Evolutionary conservation across 53 echinoderm and acorn worm species (phyloP).

Genomic region (Holothuria scabra): DNA sequence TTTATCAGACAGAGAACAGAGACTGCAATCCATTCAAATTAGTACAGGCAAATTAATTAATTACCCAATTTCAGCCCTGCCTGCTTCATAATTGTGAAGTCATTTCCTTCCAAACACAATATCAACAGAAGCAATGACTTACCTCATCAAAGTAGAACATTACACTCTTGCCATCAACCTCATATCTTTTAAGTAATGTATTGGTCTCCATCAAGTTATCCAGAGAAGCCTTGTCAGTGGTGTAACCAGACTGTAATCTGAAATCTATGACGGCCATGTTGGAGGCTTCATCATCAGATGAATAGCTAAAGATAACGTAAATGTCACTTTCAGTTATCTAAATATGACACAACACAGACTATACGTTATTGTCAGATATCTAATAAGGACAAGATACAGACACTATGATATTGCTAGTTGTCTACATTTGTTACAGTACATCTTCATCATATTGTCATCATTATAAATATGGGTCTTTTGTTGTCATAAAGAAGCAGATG

Average conservation of each 20-base stretch:
- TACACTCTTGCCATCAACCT: constrained; percentile 63
- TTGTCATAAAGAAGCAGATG: no score
- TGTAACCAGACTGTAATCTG: constrained; percentile 69
- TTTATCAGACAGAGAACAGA: no score
- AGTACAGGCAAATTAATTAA: background rate
- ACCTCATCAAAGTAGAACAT: constrained; percentile 81
- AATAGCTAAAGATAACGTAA: constrained; percentile 51
- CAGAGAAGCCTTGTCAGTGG: constrained; percentile 60
- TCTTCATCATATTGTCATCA: no score
- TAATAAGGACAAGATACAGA: no score
- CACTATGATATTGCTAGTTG: no score
- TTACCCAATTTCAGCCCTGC: no score
- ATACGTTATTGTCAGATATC: no score
- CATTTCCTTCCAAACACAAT: background rate
- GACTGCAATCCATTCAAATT: no score
- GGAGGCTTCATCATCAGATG: constrained; percentile 59
- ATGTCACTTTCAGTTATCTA: background rate
- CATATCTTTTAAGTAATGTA: constrained; percentile 53
- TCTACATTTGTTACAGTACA: no score
- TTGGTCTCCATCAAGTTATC: constrained; percentile 3
- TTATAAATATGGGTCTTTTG: no score
- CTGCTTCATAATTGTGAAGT: no score
- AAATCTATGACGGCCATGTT: constrained; percentile 81
- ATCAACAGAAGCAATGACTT: background rate
- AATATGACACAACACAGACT: no score